These are phyloP conservation scores for Platorchestia sp. DNA, from an alignment of 1,140 invertebrate genomes.

Conservation along the genomic window DNA sequence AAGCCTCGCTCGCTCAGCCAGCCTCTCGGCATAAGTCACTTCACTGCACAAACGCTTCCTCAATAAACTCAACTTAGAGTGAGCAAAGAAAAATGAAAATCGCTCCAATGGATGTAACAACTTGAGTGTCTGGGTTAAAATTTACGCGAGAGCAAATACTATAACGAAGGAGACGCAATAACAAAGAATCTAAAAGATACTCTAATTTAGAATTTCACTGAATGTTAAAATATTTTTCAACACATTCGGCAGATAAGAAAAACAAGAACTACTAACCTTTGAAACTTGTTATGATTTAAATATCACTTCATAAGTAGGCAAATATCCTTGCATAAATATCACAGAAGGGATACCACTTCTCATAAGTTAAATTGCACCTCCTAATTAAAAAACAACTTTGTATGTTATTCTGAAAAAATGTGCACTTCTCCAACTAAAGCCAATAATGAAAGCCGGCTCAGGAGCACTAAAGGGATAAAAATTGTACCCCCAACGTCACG, in stretches of 20 bases:
- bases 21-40: not conserved
- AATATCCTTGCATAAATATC: not conserved
- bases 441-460: not conserved
- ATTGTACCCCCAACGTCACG: not conserved
- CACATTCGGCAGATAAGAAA: too few relatives aligned
- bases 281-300: not conserved
- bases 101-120: not conserved
- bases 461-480: not conserved
- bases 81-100: not conserved
- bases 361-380: not conserved
- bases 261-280: not conserved
- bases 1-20: not conserved
- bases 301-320: not conserved
- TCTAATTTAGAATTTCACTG: too few relatives aligned
- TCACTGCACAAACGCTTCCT: not conserved
- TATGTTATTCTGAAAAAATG: not conserved
- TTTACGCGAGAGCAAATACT: not conserved
- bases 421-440: not conserved
- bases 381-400: not conserved
- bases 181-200: not conserved
- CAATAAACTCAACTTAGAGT: slow-evolving; percentile 14
- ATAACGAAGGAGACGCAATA: too few relatives aligned
- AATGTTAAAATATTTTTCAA: too few relatives aligned
- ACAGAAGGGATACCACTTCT: not conserved
- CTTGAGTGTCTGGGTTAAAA: not conserved